Conservation (phyloP, 2,113 vertebrate species). For the Callorhinus ursinus region DNA sequence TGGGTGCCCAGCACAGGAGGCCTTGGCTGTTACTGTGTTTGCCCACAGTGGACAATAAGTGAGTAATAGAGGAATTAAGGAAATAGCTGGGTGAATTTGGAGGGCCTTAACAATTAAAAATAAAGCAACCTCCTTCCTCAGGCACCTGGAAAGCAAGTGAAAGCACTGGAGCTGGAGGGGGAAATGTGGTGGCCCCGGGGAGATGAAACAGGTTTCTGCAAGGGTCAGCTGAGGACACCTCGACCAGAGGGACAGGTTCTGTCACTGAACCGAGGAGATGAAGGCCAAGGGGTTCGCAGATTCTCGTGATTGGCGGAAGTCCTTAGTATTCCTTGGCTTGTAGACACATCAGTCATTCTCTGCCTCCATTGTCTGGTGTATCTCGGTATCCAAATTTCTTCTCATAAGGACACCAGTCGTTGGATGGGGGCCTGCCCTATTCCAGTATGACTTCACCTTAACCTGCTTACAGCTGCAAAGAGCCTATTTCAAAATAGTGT, state of each 20-base stretch:
- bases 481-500: not conserved
- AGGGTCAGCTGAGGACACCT: not conserved
- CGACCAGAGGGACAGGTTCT: not conserved
- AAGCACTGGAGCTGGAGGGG: not conserved
- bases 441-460: not conserved
- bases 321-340: not conserved
- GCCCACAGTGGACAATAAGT: not conserved
- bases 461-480: not conserved
- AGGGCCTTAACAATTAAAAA: not conserved
- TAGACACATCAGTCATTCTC: not conserved
- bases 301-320: not conserved
- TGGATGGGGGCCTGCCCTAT: not conserved
- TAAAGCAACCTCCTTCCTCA: not conserved
- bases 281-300: not conserved
- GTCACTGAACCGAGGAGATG: not conserved
- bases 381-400: not conserved
- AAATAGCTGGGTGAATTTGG: not conserved
- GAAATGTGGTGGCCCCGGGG: not conserved
- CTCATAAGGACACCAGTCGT: not conserved
- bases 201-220: not conserved
- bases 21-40: not conserved
- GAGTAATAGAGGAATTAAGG: not conserved
- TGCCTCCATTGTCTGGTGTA: not conserved
- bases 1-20: not conserved
- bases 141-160: not conserved